Base-by-base conservation (phyloP, 2,888 invertebrate genomes). In the Brenthis daphne region DNA sequence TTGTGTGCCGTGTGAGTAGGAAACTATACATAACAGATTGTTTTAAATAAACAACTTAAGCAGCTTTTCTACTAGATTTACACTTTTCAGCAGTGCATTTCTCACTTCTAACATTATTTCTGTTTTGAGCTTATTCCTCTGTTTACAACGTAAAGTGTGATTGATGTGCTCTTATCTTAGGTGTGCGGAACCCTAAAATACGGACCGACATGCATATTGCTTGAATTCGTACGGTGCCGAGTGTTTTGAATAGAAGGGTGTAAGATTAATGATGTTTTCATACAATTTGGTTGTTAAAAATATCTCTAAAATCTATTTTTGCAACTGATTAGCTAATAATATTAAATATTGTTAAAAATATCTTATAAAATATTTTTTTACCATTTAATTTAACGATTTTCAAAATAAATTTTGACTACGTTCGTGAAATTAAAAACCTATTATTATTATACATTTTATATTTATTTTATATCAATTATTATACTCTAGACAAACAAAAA, bases 161-260 rank as follows among this genome's bases (percentile, higher is more conserved):
- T 90, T 88, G 90, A 91, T 91, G 86, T 80, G 74, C 83, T 80
- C 83, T 90, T 90, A 89, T 89, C 89, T 85, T 76, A 82, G 84
- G 84, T 86, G 86, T 83, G 84, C 80, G 78, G 79, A 79, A 79
- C 82, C 82, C 81, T 82, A 80, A 85, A 85, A 85, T 87, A 88
- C 85, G 86, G 81, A 78, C 76, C 77, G 79, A 77, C 79, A 68
- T 86, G 85, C 82, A 87, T 85, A 85, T 82, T 82, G 73, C 72
- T 74, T 70, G 72, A 77, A 78, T 63, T 71, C 63, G 67, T 67
- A 48, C 37, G 37, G 37, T 69, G 60, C 61, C 61, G 65, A 69
- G 67, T 63, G 64, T 65, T 69, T 43, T 58, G 64, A 50, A 69
- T 50, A 57, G 65, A 67, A 67, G 67, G 72, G 64, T 70, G 66